phyloP scores from a whole-genome alignment of 2,888 invertebrate species.

The Drosophila kuntzei region DNA sequence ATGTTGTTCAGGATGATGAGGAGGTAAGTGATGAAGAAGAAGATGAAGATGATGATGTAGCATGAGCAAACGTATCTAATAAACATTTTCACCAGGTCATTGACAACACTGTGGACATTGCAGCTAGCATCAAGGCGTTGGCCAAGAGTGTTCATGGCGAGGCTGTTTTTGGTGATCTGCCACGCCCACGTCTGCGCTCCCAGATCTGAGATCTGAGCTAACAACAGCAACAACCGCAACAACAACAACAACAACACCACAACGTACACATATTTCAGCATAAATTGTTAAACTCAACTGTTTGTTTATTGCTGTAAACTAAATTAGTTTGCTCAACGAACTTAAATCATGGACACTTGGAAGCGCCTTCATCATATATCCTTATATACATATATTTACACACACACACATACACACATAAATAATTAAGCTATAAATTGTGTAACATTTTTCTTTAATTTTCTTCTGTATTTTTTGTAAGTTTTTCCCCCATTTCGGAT shows the following conservation, averaged over 20 bases:
- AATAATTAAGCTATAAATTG: slow-evolving; percentile 40
- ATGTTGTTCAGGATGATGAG: slow-evolving; percentile 55
- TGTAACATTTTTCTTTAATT: slow-evolving; percentile 49
- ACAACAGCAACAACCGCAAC: neutral
- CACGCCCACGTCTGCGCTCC: slow-evolving; percentile 93
- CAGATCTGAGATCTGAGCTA: slow-evolving; percentile 89
- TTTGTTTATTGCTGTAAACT: slow-evolving; percentile 64
- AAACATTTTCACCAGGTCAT: slow-evolving; percentile 74
- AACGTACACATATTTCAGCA: slow-evolving; percentile 62
- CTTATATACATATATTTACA: slow-evolving; percentile 17
- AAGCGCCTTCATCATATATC: slow-evolving; percentile 48
- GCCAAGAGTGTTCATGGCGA: slow-evolving; percentile 96
- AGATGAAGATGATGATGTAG: too few relatives aligned
- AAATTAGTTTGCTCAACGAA: slow-evolving; percentile 78
- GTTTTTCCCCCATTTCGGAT: slow-evolving; percentile 47
- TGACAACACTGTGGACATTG: slow-evolving; percentile 92
- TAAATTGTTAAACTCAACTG: slow-evolving; percentile 52
- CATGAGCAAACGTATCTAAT: neutral
- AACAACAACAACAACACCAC: slow-evolving; percentile 34
- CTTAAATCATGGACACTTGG: slow-evolving; percentile 37
- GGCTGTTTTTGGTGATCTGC: slow-evolving; percentile 94
- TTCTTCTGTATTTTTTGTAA: slow-evolving; percentile 48
- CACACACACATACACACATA: slow-evolving; percentile 19
- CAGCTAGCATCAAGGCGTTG: slow-evolving; percentile 96
- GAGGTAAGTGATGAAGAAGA: slow-evolving; percentile 71